These are phyloP conservation scores for Momotus momota DNA, from an alignment of 2,797 vertebrate species.

Conservation along the genomic window DNA sequence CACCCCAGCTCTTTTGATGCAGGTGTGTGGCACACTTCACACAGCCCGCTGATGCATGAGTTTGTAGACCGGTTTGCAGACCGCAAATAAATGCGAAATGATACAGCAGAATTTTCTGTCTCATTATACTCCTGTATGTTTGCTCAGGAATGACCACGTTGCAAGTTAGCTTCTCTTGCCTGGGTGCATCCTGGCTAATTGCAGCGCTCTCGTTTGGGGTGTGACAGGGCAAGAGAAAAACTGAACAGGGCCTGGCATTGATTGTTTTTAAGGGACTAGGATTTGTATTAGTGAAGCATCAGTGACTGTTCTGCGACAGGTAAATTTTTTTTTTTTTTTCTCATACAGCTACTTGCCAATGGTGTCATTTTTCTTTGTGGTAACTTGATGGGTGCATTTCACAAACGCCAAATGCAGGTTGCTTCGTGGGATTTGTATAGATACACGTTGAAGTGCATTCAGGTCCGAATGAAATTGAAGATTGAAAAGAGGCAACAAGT, in stretches of 20 bases:
- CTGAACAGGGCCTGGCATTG: accelerated
- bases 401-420: slow-evolving; percentile 94
- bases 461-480: slow-evolving; percentile 93
- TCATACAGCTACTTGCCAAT: slow-evolving; percentile 89
- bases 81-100: background rate
- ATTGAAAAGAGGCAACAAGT: slow-evolving; percentile 98
- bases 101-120: background rate
- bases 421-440: slow-evolving; percentile 91
- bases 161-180: background rate
- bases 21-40: background rate
- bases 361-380: slow-evolving; percentile 91
- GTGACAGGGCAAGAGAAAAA: background rate
- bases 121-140: background rate
- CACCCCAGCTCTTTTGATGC: background rate
- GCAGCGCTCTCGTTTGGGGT: background rate
- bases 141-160: background rate
- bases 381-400: slow-evolving; percentile 90
- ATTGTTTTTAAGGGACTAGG: background rate
- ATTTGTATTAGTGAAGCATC: background rate
- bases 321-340: background rate
- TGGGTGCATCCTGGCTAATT: background rate
- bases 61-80: background rate
- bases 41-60: background rate
- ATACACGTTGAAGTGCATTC: slow-evolving; percentile 90
- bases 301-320: background rate